Base-by-base conservation (phyloP, 2,113 vertebrate species). In the Lonchura striata region DNA sequence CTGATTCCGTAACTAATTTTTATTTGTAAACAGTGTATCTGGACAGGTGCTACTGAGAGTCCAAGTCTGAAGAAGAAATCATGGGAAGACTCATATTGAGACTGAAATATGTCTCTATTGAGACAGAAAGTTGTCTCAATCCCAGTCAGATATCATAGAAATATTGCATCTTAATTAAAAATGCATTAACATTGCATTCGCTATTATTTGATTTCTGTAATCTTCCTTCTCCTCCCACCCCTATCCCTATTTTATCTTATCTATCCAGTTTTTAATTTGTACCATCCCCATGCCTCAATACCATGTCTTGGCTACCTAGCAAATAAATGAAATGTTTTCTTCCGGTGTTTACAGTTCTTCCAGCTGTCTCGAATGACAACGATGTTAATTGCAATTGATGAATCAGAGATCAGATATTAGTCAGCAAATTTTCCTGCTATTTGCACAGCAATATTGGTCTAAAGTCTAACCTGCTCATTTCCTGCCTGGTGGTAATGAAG, bases 391-490 rank as follows among this genome's bases (percentile, higher is more conserved):
- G 57, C 50, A 85, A 90, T 54, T 66, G 72, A 85, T 92, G 85
- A 92, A 87, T 92, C 89, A 82, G 77, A 91, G 41, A 94, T 82
- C 79, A 94, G 70, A 65, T 84, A 49, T 92, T 93, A 95, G 65
- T 94, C 96, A 94, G 89, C 95, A 96, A 79, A 80, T 97, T 96
- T 72, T 92, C 70, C 52, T 66, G 35, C 50, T 89, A 86, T 95
- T 95, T 85, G 77, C 53, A 76, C 78, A 66, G 31, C 31, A 91
- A 66, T 86, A 78, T 39, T 77, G 60, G 85, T 91, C 91, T 66
- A 41, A 88, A 93, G 27, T 61, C 92, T 90, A 90, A 91, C 74
- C 88, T 90, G 76, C 53, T 97, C 89, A 96, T 95, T 97, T 97
- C 96, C 95, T 97, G 89, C 31, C 52, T 68, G 16, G 33, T 86